Evolutionary conservation across 2,113 vertebrate species (phyloP).

Genomic region (Orthonyx spaldingii): DNA sequence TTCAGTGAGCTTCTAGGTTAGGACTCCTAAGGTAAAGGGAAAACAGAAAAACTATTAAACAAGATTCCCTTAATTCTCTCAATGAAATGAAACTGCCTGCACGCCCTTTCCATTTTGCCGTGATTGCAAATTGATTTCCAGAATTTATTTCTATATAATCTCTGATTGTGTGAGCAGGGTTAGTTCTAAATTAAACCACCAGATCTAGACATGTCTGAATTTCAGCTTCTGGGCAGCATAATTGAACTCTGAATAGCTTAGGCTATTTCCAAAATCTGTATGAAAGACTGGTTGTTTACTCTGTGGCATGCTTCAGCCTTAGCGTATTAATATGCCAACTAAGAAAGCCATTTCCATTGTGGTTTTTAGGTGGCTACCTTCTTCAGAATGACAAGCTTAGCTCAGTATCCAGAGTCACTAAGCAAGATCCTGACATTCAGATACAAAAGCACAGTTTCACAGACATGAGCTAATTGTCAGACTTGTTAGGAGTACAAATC

Average conservation of each 20-base stretch:
- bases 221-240: neutral
- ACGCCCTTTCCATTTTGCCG: neutral
- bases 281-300: neutral
- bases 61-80: neutral
- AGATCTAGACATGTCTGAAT: neutral
- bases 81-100: neutral
- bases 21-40: neutral
- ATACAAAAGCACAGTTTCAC: neutral
- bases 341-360: neutral
- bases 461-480: neutral
- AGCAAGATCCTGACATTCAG: neutral
- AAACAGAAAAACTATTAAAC: neutral
- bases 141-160: neutral
- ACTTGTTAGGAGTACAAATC: neutral
- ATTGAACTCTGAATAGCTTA: neutral
- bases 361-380: neutral
- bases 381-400: neutral
- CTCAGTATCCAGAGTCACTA: neutral
- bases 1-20: neutral
- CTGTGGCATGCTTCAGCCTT: neutral
- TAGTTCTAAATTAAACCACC: neutral
- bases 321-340: neutral
- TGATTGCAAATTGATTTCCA: neutral
- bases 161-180: neutral
- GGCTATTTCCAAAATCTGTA: neutral